Base-by-base conservation (phyloP, 2,888 invertebrate species). In the Pheosia gnoma region DNA sequence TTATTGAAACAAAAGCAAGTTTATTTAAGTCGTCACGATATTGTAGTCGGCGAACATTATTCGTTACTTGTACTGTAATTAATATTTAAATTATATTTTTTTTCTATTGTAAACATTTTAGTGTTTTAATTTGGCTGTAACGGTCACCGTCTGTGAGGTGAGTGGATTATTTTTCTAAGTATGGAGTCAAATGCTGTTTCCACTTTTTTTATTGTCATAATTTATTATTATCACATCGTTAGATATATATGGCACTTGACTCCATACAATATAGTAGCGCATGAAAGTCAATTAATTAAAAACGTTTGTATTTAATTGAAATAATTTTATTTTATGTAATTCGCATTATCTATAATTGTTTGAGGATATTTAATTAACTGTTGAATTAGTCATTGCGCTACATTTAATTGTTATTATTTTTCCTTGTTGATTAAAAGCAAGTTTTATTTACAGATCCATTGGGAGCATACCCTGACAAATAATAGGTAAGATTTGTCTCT, bases 11-110 rank as follows among this genome's bases (percentile, higher is more conserved):
- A 36, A 57, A 13, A 25, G 10, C 57, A 57, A 57, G 36, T 57
- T 57, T 57, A 25, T 57, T 57, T 57, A 77, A 74, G 70, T 75
- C 70, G 69, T 70, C 68, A 71, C 69, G 61, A 70, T 78, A 45
- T 59, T 60, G 70, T 65, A 66, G 65, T 67, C 68, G 63, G 74
- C 66, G 62, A 74, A 72, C 75, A 72, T 70, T 68, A 77, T 77
- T 72, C 85, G 86, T 90, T 88, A 87, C 83, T 88, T 90, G 84
- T 90, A 91, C 84, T 91, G 91, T 93, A 93, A 93, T 92, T 92
- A 91, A 90, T 93, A 91, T 75, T 92, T 93, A 92, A 93, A 93
- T 93, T 93, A 93, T 93, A 93, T 91, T 93, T 93, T 92, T 93
- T 92, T 93, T 93, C 88, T 92, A 92, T 91, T 92, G 83, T 89